Percentiles rank a stretch among this genome's conserved stretches.
phyloP scores from a whole-genome alignment of 2,888 invertebrate genomes.

The Lottia gigantea region DNA sequence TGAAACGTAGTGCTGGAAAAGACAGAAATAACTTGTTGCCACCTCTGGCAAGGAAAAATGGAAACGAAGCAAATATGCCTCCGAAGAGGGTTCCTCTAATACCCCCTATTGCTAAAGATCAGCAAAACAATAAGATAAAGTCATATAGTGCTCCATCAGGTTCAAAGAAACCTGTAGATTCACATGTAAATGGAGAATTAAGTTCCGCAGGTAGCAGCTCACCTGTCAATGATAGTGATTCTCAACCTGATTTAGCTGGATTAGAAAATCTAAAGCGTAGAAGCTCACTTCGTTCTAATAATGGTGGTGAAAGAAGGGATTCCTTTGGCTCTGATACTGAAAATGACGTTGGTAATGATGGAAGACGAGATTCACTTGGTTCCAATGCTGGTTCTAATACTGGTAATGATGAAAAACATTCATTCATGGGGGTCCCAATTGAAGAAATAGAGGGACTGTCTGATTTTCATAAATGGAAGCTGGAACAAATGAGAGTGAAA shows the following conservation, averaged over 20 bases:
- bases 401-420: too few relatives aligned
- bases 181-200: background rate
- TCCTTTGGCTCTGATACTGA: too few relatives aligned
- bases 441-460: conserved; percentile 27
- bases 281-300: background rate
- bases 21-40: conserved; percentile 16
- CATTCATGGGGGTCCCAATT: background rate
- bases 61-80: background rate
- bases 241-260: background rate
- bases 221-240: background rate
- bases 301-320: too few relatives aligned
- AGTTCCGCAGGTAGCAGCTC: background rate
- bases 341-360: too few relatives aligned
- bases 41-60: background rate
- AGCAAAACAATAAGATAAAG: background rate
- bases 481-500: conserved; percentile 49
- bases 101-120: background rate
- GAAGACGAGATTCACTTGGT: too few relatives aligned
- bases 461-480: conserved; percentile 60
- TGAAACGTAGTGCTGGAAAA: conserved; percentile 19
- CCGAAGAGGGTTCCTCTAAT: conserved; percentile 4
- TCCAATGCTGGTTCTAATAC: too few relatives aligned
- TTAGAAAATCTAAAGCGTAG: background rate
- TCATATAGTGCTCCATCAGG: conserved; percentile 1
- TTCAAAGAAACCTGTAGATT: background rate